Base-by-base conservation (phyloP, 2,797 vertebrate species). In the Naso thynnoides region DNA sequence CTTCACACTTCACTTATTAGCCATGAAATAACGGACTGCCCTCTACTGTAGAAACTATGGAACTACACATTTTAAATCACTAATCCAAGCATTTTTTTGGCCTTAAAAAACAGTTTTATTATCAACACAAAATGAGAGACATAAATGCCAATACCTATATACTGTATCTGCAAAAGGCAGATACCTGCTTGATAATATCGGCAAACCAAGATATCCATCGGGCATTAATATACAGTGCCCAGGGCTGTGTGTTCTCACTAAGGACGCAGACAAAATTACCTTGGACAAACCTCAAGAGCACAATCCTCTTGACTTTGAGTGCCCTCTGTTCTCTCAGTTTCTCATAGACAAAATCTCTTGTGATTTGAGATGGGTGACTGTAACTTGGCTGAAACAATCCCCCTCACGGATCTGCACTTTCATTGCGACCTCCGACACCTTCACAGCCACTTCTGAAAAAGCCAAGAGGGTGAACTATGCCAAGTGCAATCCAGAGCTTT, bases 401-500 rank as follows among this genome's bases (percentile, higher is more conserved):
- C 26, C 49, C 10, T 23, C 33, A 52, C 59, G 52, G 27, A 33
- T 67, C 53, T 24, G 8, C 61, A 45, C 61, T 52, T 66, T 68
- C 65, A 63, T 33, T 2, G 19, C 18, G 59, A 78, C 64, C 63
- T 45, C 41, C 23, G 6, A 54, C 64, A 58, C 70, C 14, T 66
- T 65, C 16, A 19, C 55, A 36, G 58, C 57, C 41, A 52, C 75
- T 69, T 26, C 15, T 27, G 63, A 53, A 64, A 58, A 69, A 65
- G 21, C 14, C 59, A 13, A 61, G 62, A 27, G 67, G 73, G 54
- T 6, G 39, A 5, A 11, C 7, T 27, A n/a, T 1, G 36, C 29
- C 71, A 14, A 83, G 76, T 23, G 73, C 33, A 45, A 57, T 57
- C 69, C 45, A 68, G 38, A n/a, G n/a, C n/a, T n/a, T n/a, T n/a